Evolutionary conservation across 2,797 vertebrate genomes (phyloP).

Genomic region (Sebastes diploproa): DNA sequence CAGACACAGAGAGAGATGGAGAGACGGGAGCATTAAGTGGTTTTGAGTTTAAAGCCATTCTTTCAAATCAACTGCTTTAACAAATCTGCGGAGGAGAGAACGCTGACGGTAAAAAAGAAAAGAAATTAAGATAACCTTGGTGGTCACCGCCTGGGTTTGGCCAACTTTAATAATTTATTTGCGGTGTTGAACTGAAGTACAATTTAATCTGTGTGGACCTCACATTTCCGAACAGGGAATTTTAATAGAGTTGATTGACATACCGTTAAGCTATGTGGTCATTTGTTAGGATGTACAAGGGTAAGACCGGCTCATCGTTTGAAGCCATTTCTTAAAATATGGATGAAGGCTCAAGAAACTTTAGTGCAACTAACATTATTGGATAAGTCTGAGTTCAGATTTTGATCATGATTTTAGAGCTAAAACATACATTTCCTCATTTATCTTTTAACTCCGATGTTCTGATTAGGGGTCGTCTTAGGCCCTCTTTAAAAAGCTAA

Average conservation of each 20-base stretch:
- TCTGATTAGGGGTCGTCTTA: background rate
- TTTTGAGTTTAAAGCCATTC: conserved; percentile 50
- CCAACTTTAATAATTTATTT: conserved; percentile 51
- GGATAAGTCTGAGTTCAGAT: background rate
- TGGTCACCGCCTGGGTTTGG: conserved; percentile 37
- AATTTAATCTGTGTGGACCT: conserved; percentile 37
- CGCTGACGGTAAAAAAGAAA: conserved; percentile 35
- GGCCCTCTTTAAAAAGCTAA: background rate
- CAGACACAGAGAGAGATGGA: conserved; percentile 30
- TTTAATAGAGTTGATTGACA: conserved; percentile 47
- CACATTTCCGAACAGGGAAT: conserved; percentile 26
- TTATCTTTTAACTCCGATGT: background rate
- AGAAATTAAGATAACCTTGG: conserved; percentile 53
- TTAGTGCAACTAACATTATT: background rate
- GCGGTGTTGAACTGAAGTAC: conserved; percentile 17
- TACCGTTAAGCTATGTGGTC: background rate
- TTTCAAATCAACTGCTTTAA: conserved; percentile 53
- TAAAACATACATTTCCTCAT: background rate
- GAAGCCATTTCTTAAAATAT: conserved; percentile 13
- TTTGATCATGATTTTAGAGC: background rate
- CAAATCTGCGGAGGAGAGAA: conserved; percentile 37
- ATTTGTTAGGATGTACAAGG: background rate
- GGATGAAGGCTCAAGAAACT: conserved; percentile 5
- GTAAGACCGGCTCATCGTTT: background rate
- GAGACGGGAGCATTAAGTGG: conserved; percentile 63